phyloP scores from a whole-genome alignment of 2,113 vertebrate species.

The Micromys minutus region DNA sequence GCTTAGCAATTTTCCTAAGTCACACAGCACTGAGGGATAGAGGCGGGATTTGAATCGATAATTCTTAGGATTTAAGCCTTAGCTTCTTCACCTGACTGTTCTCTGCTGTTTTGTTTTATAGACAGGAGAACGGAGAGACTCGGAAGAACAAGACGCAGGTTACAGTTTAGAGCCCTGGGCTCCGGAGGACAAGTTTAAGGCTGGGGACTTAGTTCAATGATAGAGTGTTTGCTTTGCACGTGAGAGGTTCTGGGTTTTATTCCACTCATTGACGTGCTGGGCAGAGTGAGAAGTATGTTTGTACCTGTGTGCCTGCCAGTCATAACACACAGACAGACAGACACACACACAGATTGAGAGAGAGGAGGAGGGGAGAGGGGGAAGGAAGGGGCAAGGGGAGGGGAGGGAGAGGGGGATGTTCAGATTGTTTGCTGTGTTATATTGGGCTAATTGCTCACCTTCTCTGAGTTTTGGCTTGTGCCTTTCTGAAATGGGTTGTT shows the following conservation, averaged over 20 bases:
- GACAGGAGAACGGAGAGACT: neutral
- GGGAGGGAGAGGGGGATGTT: neutral
- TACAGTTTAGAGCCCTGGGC: neutral
- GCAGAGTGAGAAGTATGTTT: too few species aligned
- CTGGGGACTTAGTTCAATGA: neutral
- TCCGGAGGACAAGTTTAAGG: neutral
- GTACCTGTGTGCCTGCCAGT: neutral
- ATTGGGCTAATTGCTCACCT: neutral
- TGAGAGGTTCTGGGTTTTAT: neutral
- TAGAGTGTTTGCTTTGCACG: neutral
- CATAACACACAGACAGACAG: too few species aligned
- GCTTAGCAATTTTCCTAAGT: slow-evolving; percentile 32
- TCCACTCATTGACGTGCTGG: neutral
- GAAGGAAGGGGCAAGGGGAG: neutral
- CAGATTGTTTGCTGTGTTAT: neutral
- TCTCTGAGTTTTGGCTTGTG: neutral
- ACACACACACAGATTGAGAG: neutral
- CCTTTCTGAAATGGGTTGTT: neutral
- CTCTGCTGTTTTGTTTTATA: neutral
- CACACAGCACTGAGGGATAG: neutral
- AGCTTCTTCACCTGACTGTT: neutral
- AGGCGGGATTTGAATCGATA: neutral
- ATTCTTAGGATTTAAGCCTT: neutral
- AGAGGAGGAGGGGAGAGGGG: neutral
- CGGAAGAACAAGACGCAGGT: neutral